Conservation (phyloP, 2,113 vertebrate species). For the Petrocephalus zakoni region DNA sequence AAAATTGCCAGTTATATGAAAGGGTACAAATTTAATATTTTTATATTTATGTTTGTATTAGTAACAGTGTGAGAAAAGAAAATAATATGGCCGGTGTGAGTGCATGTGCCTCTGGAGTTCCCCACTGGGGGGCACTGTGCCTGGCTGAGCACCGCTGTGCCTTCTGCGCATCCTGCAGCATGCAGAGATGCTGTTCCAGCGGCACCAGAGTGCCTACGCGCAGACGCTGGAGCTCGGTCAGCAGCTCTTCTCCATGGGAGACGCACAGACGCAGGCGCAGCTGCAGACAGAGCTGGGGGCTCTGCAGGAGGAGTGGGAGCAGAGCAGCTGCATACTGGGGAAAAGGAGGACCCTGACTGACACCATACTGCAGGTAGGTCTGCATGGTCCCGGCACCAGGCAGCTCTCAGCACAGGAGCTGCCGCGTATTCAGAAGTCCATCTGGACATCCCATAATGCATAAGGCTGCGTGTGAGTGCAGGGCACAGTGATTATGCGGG, state of each 20-base stretch:
- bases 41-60: neutral
- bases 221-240: conserved; percentile 66
- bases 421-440: neutral
- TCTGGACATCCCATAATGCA: neutral
- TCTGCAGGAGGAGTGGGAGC: conserved; percentile 72
- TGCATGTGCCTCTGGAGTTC: neutral
- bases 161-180: conserved; percentile 51
- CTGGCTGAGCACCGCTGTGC: neutral
- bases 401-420: neutral
- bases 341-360: conserved; percentile 52
- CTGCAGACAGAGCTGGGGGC: conserved; percentile 62
- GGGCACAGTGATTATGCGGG: neutral
- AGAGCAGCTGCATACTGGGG: conserved; percentile 55
- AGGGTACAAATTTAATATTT: neutral
- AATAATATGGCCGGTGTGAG: neutral
- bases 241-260: conserved; percentile 59
- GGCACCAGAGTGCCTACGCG: conserved; percentile 63
- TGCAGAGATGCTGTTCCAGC: conserved; percentile 67
- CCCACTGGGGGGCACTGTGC: neutral
- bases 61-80: neutral
- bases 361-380: conserved; percentile 55
- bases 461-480: neutral
- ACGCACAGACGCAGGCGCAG: conserved; percentile 48
- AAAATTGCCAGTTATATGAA: neutral
- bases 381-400: neutral